Evolutionary conservation across 2,113 vertebrate genomes (phyloP), one percentile per base, ranked within the genome.

Genomic region (Larimichthys crocea): DNA sequence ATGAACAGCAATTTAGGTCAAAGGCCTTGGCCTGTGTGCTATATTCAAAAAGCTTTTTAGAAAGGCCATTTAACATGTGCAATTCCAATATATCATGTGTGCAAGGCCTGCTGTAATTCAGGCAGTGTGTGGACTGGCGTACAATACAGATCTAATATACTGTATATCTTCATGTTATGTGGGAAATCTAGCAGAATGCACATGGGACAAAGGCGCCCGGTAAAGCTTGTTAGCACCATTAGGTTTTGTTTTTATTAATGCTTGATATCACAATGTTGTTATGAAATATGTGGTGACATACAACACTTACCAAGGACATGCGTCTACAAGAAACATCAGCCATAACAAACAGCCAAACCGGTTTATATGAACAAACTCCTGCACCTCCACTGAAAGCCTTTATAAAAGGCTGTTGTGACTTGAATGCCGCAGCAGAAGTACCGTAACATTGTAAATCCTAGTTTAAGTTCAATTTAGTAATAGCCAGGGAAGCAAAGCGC

Each of bases 1-100:
- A 83, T 83, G 68, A 80, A 76, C 68, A 70, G 65, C 53, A 74
- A 46, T 5, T n/a, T 3, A 76, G 77, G 63, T 64, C 56, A 84
- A 56, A 85, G 55, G 76, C 20, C 71, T 50, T 14, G 20, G 24
- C 22, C 42, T 20, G n/a, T 59, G 48, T 59, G 57, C 53, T 3
- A 7, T 12, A 62, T 55, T 26, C 31, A 73, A 42, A 71, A 70
- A 71, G 24, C 29, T 26, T 50, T 80, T 67, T 65, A 78, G 67
- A n/a, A 49, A 66, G 63, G 68, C 63, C 12, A 42, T 57, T 52
- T 67, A 48, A 59, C 35, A 76, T 71, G 52, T 50, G 46, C 22
- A 1, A 16, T 10, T 40, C 26, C 11, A 60, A 68, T 63, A 31
- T 12, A 64, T 83, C 14, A 76, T 35, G 20, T 10, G 20, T 8